phyloP scores from a whole-genome alignment of 2,888 invertebrate species.

The Adelognathus sp. region DNA sequence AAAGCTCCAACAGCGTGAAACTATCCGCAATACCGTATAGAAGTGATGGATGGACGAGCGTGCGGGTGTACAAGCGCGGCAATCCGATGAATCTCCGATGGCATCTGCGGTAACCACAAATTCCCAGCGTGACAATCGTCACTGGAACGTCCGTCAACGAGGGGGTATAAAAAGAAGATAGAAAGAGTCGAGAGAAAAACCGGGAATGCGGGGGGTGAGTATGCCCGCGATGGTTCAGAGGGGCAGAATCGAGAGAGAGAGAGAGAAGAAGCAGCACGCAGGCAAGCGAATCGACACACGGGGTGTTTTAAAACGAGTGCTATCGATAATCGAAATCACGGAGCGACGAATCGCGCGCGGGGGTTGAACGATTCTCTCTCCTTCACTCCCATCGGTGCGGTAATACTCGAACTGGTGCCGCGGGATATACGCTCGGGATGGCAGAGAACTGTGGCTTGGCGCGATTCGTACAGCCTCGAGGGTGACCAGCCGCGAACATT shows the following conservation, averaged over 20 bases:
- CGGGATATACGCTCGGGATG: slow-evolving; percentile 19
- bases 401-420: slow-evolving; percentile 9
- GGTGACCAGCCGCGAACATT: slow-evolving; percentile 75
- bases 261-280: not conserved
- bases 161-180: slow-evolving; percentile 66
- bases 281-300: slow-evolving; percentile 71
- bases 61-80: slow-evolving; percentile 1
- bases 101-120: slow-evolving; percentile 63
- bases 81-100: slow-evolving; percentile 53
- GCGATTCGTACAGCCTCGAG: slow-evolving; percentile 70
- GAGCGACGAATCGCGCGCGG: slow-evolving; percentile 59
- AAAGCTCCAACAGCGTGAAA: slow-evolving; percentile 10
- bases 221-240: not conserved
- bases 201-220: slow-evolving; percentile 16
- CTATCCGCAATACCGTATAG: not conserved
- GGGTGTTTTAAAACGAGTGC: slow-evolving; percentile 79
- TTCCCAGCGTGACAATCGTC: slow-evolving; percentile 73
- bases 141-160: slow-evolving; percentile 68
- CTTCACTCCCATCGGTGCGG: slow-evolving; percentile 18
- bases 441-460: slow-evolving; percentile 20
- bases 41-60: slow-evolving; percentile 24
- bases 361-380: slow-evolving; percentile 64
- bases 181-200: slow-evolving; percentile 18
- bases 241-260: not conserved
- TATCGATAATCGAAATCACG: slow-evolving; percentile 80